Conservation (phyloP, 1,140 invertebrate species). For the Drosophila lowei region DNA sequence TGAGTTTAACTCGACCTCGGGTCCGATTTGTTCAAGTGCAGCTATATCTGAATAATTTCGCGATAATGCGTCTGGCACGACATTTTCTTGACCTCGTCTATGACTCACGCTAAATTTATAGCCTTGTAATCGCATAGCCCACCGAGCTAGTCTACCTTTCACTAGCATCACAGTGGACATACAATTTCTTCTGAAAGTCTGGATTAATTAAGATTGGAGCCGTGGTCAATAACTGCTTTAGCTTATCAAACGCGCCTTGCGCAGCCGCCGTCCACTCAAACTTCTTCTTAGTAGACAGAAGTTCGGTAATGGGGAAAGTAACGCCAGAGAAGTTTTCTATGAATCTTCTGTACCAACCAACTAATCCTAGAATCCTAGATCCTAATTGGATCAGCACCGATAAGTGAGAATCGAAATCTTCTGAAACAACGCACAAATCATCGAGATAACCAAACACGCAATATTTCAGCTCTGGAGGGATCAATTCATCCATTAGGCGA, state of each 20-base stretch:
- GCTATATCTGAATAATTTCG: not conserved
- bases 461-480: too few species aligned
- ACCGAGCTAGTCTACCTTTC: conserved; percentile 1
- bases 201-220: too few species aligned
- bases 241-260: too few species aligned
- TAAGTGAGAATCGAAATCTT: too few species aligned
- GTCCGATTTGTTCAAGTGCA: not conserved
- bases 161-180: too few species aligned
- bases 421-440: too few species aligned
- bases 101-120: conserved; percentile 9
- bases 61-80: conserved; percentile 14
- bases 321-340: conserved; percentile 67
- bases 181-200: too few species aligned
- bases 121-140: conserved; percentile 4
- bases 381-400: too few species aligned
- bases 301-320: conserved; percentile 8
- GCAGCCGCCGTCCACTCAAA: too few species aligned
- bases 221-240: too few species aligned
- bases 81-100: conserved; percentile 7
- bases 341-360: conserved; percentile 76
- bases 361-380: conserved; percentile 57
- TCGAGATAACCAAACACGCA: too few species aligned
- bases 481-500: too few species aligned
- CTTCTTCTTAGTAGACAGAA: not conserved
- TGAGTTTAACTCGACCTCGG: conserved; percentile 1